Conservation (phyloP, 2,113 vertebrate species). For the Neopipo cinnamomea region DNA sequence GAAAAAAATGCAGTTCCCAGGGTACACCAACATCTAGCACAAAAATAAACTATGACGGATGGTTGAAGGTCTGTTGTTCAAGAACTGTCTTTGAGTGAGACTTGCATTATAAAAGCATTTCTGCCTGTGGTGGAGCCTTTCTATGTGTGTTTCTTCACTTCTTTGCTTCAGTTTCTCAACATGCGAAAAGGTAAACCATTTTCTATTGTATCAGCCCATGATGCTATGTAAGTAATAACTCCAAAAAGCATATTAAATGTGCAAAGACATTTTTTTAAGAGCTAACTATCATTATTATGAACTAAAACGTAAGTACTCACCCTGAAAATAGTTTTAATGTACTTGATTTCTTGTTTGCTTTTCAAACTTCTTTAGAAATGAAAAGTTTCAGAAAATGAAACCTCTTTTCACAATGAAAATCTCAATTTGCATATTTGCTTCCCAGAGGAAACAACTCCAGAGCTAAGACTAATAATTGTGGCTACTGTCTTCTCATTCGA, state of each 20-base stretch:
- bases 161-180: background rate
- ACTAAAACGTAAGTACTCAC: background rate
- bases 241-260: background rate
- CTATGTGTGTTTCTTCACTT: background rate
- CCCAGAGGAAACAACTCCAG: background rate
- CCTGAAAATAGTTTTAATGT: background rate
- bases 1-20: background rate
- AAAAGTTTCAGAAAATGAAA: conserved; percentile 20
- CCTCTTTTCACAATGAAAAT: background rate
- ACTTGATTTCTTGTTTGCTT: background rate
- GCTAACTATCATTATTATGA: background rate
- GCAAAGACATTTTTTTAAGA: background rate
- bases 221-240: background rate
- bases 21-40: background rate
- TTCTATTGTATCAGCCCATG: background rate
- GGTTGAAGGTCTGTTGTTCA: background rate
- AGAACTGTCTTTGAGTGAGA: background rate
- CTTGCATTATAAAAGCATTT: background rate
- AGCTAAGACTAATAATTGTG: background rate
- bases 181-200: background rate
- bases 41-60: background rate
- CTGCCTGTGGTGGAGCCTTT: background rate
- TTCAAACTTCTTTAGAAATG: background rate
- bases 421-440: background rate
- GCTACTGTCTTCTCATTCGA: conserved; percentile 22